Evolutionary conservation across 2,113 vertebrate species (phyloP), one percentile per base, ranked within the genome.

Genomic region (Tragelaphus strepsiceros): DNA sequence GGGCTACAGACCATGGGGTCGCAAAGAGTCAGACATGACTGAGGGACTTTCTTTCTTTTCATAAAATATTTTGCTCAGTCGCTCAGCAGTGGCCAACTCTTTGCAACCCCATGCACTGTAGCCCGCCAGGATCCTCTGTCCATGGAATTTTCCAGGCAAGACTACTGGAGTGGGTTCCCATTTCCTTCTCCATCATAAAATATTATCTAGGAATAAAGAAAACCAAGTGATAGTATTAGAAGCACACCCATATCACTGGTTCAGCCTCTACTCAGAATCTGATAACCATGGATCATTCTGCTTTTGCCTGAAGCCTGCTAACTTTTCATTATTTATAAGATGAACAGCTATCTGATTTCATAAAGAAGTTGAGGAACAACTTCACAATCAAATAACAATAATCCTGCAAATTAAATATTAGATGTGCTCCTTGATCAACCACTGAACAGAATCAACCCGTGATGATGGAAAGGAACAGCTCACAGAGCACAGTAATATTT

Each of bases 331-430:
- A 78, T 46, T 61, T 46, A 35, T 24, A 8, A 61, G n/a, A n/a
- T 85, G 51, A 89, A 77, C 10, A 78, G 19, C 22, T 49, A 64
- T 56, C 53, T 81, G 30, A 39, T 80, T 67, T 96, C 77, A 39
- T 30, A 95, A 83, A 78, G 84, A 88, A 84, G 86, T 7, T 96
- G 62, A 74, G n/a, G 19, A 81, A 88, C 4, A 9, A 46, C 56
- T 78, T 92, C 35, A 92, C 30, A 56, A 58, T 92, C 88, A 82
- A 71, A 49, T 67, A 54, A 35, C 1, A 28, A 59, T 35, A 86
- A 61, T 28, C 64, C 12, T 10, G 15, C 26, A 56, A 35, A 39
- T 56, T 56, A 56, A 35, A 39, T 35, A 83, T 35, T 39, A 39
- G 21, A 56, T 26, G 51, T 39, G 84, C 51, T 85, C 56, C 17